Base-by-base conservation (phyloP, 1,140 invertebrate genomes). In the Drosophila pandora region DNA sequence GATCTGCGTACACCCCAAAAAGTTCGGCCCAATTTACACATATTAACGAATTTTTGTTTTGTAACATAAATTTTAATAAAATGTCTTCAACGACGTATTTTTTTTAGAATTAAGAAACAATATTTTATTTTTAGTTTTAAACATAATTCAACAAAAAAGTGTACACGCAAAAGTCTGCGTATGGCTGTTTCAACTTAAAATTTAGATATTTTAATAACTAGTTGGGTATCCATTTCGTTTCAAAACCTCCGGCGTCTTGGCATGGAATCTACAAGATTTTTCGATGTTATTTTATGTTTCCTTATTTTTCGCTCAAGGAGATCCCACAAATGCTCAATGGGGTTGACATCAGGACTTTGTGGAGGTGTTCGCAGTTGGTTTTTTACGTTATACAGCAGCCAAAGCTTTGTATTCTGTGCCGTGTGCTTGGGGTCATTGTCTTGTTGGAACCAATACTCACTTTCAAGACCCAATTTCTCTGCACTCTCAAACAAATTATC, bases 261-360 rank as follows among this genome's bases (percentile, higher is more conserved):
- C 39, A 54, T 54, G 4, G 32, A 54, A 6, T 54, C 52, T 0
- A 39, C 32, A 0, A 54, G 10, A 12, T 54, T 25, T 32, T 48
- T 48, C 32, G 10, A 58, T 23, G 56, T 48, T 13, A 56, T 69
- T 1, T 37, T 56, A 13, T 56, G 58, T 23, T 55, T 62, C 12
- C 58, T 10, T 12, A 55, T 55, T 25, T 48, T 47, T 21, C 34
- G n/a, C 43, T 91, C 72, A 9, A 91, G 65, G 28, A 80, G 39
- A 57, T 76, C 72, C 91, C 84, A 90, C 6, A 92, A 41, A 80
- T 92, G 57, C 21, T 54, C n/a, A n/a, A n/a, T n/a, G n/a, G n/a
- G n/a, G n/a, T n/a, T 69, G 1, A 60, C 48, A 57, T 92, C 92
- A 7, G 91, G 83, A 34, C 82, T 90, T 47, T 92, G 87, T 21